Evolutionary conservation across 2,888 invertebrate genomes (phyloP).

Genomic region (Leptopilina drosophilae): DNA sequence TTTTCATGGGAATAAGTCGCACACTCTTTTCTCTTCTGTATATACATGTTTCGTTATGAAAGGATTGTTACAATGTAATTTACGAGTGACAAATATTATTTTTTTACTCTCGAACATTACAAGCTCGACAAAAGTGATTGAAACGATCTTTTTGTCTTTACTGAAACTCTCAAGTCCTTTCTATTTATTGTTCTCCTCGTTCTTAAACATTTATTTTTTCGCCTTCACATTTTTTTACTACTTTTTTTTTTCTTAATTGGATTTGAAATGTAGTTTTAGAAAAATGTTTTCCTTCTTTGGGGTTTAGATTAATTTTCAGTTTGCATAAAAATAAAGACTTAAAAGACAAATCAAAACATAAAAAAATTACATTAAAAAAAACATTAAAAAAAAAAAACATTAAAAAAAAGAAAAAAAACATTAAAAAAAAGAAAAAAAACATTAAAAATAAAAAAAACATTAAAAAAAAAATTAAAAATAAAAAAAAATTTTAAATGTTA

Average conservation of each 20-base stretch:
- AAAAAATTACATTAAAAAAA: too few species aligned
- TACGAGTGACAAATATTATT: slow-evolving; percentile 48
- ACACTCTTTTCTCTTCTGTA: slow-evolving; percentile 63
- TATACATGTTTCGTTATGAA: slow-evolving; percentile 46
- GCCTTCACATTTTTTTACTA: not conserved
- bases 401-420: too few species aligned
- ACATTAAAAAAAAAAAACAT: too few species aligned
- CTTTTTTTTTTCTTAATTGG: not conserved
- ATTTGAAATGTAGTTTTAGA: not conserved
- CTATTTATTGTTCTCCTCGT: slow-evolving; percentile 51
- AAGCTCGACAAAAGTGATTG: slow-evolving; percentile 49
- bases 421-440: too few species aligned
- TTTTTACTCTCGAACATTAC: slow-evolving; percentile 34
- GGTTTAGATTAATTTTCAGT: too few species aligned
- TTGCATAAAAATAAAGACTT: too few species aligned
- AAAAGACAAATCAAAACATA: not conserved
- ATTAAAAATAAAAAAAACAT: too few species aligned
- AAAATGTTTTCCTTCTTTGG: too few species aligned
- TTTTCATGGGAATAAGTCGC: slow-evolving; percentile 65
- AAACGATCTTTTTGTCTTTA: slow-evolving; percentile 56
- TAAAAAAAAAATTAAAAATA: too few species aligned
- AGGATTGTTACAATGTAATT: slow-evolving; percentile 49
- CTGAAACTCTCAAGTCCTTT: slow-evolving; percentile 57
- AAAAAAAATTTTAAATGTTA: not conserved
- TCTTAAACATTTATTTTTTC: slow-evolving; percentile 46